Conservation (phyloP, 92 coral and sea anemone species). For the Porites evermanni region DNA sequence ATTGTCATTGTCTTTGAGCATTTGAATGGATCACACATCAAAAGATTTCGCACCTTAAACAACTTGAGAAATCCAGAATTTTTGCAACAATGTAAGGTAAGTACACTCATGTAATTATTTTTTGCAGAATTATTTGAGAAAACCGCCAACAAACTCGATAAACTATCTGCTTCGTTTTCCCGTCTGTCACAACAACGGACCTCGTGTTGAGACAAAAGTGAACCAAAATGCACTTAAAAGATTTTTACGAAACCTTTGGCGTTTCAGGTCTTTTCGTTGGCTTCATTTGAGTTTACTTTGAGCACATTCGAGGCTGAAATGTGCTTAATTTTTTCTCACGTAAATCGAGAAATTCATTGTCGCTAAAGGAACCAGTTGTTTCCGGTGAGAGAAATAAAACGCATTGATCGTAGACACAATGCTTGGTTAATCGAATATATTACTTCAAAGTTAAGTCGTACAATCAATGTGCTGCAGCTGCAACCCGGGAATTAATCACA, state of each 20-base stretch:
- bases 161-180: constrained; percentile 13
- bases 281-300: neutral
- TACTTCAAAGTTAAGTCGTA: constrained; percentile 1
- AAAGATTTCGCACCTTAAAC: constrained; percentile 35
- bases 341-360: constrained; percentile 16
- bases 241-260: neutral
- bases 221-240: constrained; percentile 11
- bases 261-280: neutral
- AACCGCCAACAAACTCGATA: constrained; percentile 1
- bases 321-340: neutral
- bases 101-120: constrained; percentile 4
- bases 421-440: constrained; percentile 29
- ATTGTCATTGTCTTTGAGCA: constrained; percentile 35
- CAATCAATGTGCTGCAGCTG: constrained; percentile 32
- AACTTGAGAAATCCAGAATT: neutral
- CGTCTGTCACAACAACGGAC: constrained; percentile 40
- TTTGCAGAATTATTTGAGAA: neutral
- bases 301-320: neutral
- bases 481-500: neutral
- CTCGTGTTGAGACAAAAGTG: constrained; percentile 45
- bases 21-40: constrained; percentile 29
- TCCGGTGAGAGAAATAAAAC: constrained; percentile 28
- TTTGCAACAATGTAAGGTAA: constrained; percentile 36
- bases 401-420: constrained; percentile 1
- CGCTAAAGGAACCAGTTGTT: constrained; percentile 22